Conservation (phyloP, 2,888 invertebrate species). For the Mechanitis mazaeus region DNA sequence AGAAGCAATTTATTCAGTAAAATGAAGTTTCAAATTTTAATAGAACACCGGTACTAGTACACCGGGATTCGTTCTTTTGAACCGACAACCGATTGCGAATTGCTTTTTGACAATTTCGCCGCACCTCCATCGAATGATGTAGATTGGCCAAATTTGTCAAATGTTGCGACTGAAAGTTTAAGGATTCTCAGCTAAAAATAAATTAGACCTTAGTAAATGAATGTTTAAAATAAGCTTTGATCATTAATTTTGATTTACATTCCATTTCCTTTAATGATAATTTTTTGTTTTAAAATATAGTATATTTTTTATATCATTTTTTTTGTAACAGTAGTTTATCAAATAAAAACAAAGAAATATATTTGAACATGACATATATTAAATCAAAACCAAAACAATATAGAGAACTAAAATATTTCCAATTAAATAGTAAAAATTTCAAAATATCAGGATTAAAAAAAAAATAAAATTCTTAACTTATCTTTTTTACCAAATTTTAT, state of each 20-base stretch:
- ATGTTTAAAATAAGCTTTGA: background rate
- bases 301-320: too few relatives aligned
- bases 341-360: too few relatives aligned
- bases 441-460: too few relatives aligned
- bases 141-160: slow-evolving; percentile 27
- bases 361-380: too few relatives aligned
- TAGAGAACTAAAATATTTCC: too few relatives aligned
- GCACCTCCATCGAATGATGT: slow-evolving; percentile 36
- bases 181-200: slow-evolving; percentile 10
- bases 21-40: slow-evolving; percentile 74
- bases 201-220: slow-evolving; percentile 3
- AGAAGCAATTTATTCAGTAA: slow-evolving; percentile 69
- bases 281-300: background rate
- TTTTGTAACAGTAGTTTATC: too few relatives aligned
- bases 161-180: slow-evolving; percentile 13
- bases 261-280: background rate
- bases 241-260: background rate
- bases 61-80: slow-evolving; percentile 61
- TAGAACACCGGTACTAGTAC: slow-evolving; percentile 48
- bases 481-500: too few relatives aligned
- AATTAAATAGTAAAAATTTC: too few relatives aligned
- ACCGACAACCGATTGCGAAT: slow-evolving; percentile 62
- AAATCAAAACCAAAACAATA: too few relatives aligned
- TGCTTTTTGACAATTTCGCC: slow-evolving; percentile 59
- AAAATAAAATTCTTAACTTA: too few relatives aligned